Evolutionary conservation across 2,797 vertebrate species (phyloP), one percentile per base, ranked within the genome.

Genomic region (Myoxocephalus aenaeus): DNA sequence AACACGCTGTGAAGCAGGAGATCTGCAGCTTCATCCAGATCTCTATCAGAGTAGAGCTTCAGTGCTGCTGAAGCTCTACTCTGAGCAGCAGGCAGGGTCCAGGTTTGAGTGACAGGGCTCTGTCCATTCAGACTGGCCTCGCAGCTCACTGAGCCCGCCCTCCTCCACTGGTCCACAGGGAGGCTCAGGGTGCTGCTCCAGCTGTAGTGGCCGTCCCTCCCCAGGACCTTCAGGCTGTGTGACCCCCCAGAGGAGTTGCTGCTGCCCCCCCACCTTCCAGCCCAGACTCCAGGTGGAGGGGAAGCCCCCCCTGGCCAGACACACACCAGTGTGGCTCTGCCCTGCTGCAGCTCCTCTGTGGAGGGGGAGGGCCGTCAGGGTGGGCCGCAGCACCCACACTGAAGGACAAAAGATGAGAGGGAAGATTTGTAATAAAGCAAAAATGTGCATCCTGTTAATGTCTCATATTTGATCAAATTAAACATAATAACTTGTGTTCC

Each of bases 101-200:
- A 87, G 79, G 5, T 86, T 86, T 77, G 78, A 88, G 82, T 81
- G 88, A 89, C 80, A 58, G 88, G 79, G 62, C 32, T 84, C 77
- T 87, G 82, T 77, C 75, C 84, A 53, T 0, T 71, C 76, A 65
- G 77, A 73, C 27, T 73, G 80, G 79, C 81, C 81, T 86, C 83
- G 73, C 85, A 89, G 86, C 20, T 81, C 75, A 89, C 85, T 82
- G 85, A 82, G 74, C 74, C 61, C 75, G 32, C 73, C 71, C 69
- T 58, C 56, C 10, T 81, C 84, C 86, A 84, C 65, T 64, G 71
- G 18, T 79, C 71, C 72, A 77, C 78, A 79, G 65, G 3, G 66
- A 92, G 87, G 48, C 63, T 90, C 82, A 92, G 74, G 81, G 80
- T 90, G 86, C 89, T 92, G 89, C 79, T 90, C 87, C 86, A 83